Percentiles rank a stretch among this genome's conserved stretches.
Conservation (phyloP, 2,113 vertebrate species). For the Anarrhichthys ocellatus region DNA sequence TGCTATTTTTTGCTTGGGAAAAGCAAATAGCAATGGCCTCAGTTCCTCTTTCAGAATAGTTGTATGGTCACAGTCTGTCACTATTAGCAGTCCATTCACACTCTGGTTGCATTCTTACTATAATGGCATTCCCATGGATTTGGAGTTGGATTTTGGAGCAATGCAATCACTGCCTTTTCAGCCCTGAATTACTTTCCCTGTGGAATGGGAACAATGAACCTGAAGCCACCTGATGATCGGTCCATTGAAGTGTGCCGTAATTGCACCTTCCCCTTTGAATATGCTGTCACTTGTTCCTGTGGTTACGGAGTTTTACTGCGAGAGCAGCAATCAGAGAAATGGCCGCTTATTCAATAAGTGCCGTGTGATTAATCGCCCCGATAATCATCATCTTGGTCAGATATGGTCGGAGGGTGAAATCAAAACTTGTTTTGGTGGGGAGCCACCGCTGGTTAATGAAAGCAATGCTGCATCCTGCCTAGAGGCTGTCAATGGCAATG, state of each 20-base stretch:
- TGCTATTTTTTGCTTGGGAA: too few relatives aligned
- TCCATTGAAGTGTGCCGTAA: conserved; percentile 12
- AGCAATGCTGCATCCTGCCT: background rate
- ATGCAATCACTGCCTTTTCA: conserved; percentile 68
- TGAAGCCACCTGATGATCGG: conserved; percentile 48
- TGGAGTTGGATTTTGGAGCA: conserved; percentile 35
- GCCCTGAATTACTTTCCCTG: conserved; percentile 31
- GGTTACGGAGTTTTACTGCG: background rate
- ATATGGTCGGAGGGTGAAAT: background rate
- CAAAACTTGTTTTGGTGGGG: background rate
- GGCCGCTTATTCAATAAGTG: background rate
- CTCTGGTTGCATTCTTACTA: conserved; percentile 43
- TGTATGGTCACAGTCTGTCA: conserved; percentile 62
- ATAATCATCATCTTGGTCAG: background rate
- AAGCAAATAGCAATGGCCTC: conserved; percentile 43
- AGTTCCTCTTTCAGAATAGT: conserved; percentile 40
- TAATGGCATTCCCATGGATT: conserved; percentile 58
- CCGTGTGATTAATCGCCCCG: background rate
- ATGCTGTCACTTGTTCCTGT: conserved; percentile 21
- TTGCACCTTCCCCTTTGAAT: conserved; percentile 19
- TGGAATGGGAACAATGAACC: conserved; percentile 12
- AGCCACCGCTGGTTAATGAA: background rate
- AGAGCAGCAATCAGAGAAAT: conserved; percentile 3
- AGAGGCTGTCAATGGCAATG: background rate
- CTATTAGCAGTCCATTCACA: conserved; percentile 73